These are phyloP conservation scores for Fragum fragum DNA, from an alignment of 2,888 invertebrate genomes.

Conservation along the genomic window DNA sequence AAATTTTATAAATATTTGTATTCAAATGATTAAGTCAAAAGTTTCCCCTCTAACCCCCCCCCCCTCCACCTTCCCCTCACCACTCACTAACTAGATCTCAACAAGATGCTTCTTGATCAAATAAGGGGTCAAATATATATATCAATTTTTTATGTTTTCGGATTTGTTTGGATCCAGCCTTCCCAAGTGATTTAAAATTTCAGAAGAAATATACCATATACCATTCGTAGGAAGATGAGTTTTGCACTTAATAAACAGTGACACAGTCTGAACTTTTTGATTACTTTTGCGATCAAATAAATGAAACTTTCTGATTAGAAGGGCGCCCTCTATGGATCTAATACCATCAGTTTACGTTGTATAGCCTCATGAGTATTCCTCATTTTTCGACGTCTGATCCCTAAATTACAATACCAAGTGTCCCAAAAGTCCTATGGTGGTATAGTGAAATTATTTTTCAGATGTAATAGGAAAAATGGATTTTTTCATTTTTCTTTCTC, in stretches of 20 bases:
- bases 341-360: slow-evolving; percentile 54
- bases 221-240: slow-evolving; percentile 66
- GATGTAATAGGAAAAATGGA: not conserved
- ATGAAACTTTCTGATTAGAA: slow-evolving; percentile 69
- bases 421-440: slow-evolving; percentile 14
- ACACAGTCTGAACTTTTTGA: slow-evolving; percentile 72
- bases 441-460: not conserved
- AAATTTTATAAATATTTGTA: too few relatives aligned
- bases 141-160: slow-evolving; percentile 1
- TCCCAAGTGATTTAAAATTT: slow-evolving; percentile 26
- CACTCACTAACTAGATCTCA: too few relatives aligned
- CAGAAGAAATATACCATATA: slow-evolving; percentile 63
- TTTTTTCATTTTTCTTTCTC: too few relatives aligned
- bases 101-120: too few relatives aligned
- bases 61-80: too few relatives aligned
- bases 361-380: slow-evolving; percentile 11
- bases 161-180: slow-evolving; percentile 1
- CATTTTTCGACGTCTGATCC: slow-evolving; percentile 31
- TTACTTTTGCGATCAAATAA: slow-evolving; percentile 69
- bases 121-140: too few relatives aligned
- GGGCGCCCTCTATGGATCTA: slow-evolving; percentile 54
- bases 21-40: too few relatives aligned
- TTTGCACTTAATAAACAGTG: slow-evolving; percentile 73
- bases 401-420: slow-evolving; percentile 29
- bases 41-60: too few relatives aligned